Evolutionary conservation across 1,140 invertebrate species (phyloP), one percentile per base, ranked within the genome.

Genomic region (Bilobella aurantiaca): DNA sequence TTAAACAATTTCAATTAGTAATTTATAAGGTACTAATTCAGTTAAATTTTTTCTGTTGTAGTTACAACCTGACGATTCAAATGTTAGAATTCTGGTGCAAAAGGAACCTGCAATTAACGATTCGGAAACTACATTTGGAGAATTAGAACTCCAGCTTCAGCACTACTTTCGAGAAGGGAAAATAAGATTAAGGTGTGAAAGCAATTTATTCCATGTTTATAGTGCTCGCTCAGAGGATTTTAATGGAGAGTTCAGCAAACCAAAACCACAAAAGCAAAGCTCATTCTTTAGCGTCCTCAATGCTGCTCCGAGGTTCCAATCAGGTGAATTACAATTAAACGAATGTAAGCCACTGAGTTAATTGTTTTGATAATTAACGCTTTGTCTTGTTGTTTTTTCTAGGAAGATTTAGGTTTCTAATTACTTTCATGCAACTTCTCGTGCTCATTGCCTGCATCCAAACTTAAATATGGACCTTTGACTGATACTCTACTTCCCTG

Each of bases 131-230:
- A 28, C 23, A 8, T 12, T 8, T 28, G 53, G 8, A 21, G 27
- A 57, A 12, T 57, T 57, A 57, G 27, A 57, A 18, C 34, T 42
- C 8, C 34, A 42, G 18, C 18, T 42, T 8, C 21, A 61, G 21
- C n/a, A 0, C n/a, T 31, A 58, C 56, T 66, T 66, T 30, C 28
- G 28, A n/a, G 59, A 61, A 27, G 29, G 31, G 28, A 66, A 66
- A 62, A 66, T 66, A 32, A 1, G 0, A 28, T 21, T 66, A 32
- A 53, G 53, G 30, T 66, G 64, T 29, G 57, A n/a, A 27, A 27
- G 37, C 16, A 0, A 23, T 27, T 29, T 65, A 21, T 65, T 31
- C 63, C 12, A 46, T 30, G 23, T 46, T 21, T 12, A 46, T 5
- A 30, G 28, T 59, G n/a, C 14, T 28, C 58, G 8, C 34, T 12